phyloP scores from a whole-genome alignment of 2,797 vertebrate species.

The Saxicola maurus region DNA sequence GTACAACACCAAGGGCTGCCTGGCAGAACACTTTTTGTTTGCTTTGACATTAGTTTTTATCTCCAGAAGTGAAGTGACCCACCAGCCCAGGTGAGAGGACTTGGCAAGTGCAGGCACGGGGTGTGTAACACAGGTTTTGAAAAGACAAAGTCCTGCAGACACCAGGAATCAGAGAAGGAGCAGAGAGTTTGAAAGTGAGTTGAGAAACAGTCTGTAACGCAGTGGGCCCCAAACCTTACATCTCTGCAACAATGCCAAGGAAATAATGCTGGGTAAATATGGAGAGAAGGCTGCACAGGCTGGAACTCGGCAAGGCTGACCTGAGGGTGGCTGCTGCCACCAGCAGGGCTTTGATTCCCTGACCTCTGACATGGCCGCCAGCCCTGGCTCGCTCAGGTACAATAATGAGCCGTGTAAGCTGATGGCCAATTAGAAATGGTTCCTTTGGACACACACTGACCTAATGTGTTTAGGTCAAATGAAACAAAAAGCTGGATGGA shows the following conservation, averaged over 20 bases:
- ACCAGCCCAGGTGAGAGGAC: neutral
- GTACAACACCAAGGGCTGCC: neutral
- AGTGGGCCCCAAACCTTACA: slow-evolving; percentile 46
- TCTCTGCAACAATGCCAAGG: slow-evolving; percentile 48
- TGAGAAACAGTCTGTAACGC: slow-evolving; percentile 3
- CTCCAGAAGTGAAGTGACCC: slow-evolving; percentile 34
- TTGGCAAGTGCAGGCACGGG: neutral
- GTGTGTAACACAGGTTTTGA: neutral
- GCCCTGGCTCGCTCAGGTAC: slow-evolving; percentile 45
- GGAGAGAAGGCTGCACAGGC: slow-evolving; percentile 31
- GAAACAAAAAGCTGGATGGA: slow-evolving; percentile 66
- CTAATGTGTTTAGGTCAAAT: slow-evolving; percentile 66
- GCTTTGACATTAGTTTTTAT: neutral
- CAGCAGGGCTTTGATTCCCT: slow-evolving; percentile 37
- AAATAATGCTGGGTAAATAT: slow-evolving; percentile 52
- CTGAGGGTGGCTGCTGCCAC: slow-evolving; percentile 48
- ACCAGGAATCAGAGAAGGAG: slow-evolving; percentile 25
- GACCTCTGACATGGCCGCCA: slow-evolving; percentile 41
- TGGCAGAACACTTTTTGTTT: neutral
- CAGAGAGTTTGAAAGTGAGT: slow-evolving; percentile 45
- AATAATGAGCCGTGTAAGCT: slow-evolving; percentile 65
- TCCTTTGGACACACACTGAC: slow-evolving; percentile 65
- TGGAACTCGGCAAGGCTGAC: slow-evolving; percentile 47
- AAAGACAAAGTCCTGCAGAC: slow-evolving; percentile 37
- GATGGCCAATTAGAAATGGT: slow-evolving; percentile 71